These are phyloP conservation scores for Cephus spinipes DNA, from an alignment of 2,888 invertebrate species.

Conservation along the genomic window DNA sequence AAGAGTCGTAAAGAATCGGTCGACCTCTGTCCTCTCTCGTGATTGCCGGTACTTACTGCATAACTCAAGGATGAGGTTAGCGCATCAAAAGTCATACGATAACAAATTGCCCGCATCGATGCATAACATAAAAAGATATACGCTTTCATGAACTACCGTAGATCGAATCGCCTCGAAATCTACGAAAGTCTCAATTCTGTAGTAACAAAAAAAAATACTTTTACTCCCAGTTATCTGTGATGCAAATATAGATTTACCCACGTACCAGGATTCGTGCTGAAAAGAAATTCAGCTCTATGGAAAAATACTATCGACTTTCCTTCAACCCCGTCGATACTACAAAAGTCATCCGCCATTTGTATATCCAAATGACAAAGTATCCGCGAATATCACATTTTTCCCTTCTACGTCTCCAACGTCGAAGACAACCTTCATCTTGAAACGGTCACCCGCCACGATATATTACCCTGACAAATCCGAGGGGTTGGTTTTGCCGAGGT, in stretches of 20 bases:
- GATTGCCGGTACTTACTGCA: background rate
- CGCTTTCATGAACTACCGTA: background rate
- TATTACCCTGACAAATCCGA: constrained; percentile 21
- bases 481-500: background rate
- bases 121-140: background rate
- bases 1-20: background rate
- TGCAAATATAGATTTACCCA: background rate
- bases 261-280: background rate
- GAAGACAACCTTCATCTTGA: constrained; percentile 1
- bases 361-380: background rate
- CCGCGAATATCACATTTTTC: background rate
- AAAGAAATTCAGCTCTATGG: background rate
- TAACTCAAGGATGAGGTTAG: background rate
- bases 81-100: background rate
- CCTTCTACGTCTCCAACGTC: background rate
- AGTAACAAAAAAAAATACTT: background rate
- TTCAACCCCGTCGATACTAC: background rate
- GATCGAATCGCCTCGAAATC: background rate
- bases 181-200: background rate
- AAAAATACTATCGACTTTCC: background rate
- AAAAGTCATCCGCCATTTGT: background rate
- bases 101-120: background rate
- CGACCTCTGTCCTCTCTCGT: background rate
- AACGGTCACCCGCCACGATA: background rate
- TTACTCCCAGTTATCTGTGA: background rate